Base-by-base conservation (phyloP, 2,888 invertebrate species). In the Bedellia somnulentella region DNA sequence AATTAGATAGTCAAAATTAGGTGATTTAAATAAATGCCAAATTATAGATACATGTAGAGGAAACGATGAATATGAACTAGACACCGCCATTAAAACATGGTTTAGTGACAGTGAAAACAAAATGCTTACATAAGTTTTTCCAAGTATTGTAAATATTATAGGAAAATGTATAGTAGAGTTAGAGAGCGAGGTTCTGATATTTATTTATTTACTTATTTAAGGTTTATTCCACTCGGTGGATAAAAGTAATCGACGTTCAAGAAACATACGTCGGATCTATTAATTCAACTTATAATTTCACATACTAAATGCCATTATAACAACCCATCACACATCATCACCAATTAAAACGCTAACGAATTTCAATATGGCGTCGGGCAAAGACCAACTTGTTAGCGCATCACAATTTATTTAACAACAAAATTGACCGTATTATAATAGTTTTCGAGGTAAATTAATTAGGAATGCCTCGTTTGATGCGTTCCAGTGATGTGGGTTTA, bases 401-500 rank as follows among this genome's bases (percentile, higher is more conserved):
- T 58, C 60, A 70, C 51, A 59, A 60, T 57, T 63, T 71, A 71
- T 71, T 67, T 71, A 70, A 64, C 67, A 66, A 66, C 63, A 47
- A 68, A 71, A 73, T 71, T 71, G 68, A 58, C 52, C 57, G 54
- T 56, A 71, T 70, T 70, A 67, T 68, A 67, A 70, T 70, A 70
- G 66, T 67, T 68, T n/a, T 18, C 55, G 63, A 57, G 51, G 53
- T 67, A 70, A 75, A 73, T 75, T 71, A 75, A 73, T 73, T 73
- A 73, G 63, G 67, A 70, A 61, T 59, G 55, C 58, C 58, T 58
- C 56, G 58, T 64, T 60, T 61, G 59, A 62, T 57, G 58, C 61
- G 63, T 57, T 55, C 53, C 53, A 57, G 55, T 70, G 73, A 75
- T 75, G 70, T 68, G 71, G 73, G 73, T 73, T 70, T 71, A 73